Percentiles rank a stretch among this genome's conserved stretches.
These are phyloP conservation scores for Laodelphax striatellus DNA, from an alignment of 1,140 invertebrate species.

Conservation along the genomic window DNA sequence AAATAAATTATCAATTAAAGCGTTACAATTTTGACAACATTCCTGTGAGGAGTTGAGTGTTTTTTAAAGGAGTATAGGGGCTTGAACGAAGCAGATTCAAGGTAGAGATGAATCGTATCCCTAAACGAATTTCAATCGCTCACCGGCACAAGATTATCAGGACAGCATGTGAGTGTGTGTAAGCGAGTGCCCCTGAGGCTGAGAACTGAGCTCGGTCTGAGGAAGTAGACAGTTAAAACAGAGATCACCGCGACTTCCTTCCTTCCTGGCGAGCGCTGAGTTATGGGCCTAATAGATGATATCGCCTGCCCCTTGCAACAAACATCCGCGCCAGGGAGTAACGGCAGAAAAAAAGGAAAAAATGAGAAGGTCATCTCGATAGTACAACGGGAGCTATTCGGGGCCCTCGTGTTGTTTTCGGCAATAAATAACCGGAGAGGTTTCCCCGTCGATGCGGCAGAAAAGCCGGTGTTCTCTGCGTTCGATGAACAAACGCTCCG, in stretches of 20 bases:
- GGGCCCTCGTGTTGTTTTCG: constrained; percentile 1
- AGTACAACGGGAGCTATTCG: not conserved
- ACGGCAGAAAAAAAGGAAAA: not conserved
- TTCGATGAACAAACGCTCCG: not conserved
- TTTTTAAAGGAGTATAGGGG: too few relatives aligned
- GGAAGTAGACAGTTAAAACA: not conserved
- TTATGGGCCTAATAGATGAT: constrained; percentile 6
- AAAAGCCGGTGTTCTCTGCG: not conserved
- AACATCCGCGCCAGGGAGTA: not conserved
- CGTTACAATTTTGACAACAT: too few relatives aligned
- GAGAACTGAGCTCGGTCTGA: too few relatives aligned
- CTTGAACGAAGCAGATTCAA: too few relatives aligned
- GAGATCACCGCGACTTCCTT: constrained; percentile 4
- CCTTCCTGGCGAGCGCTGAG: constrained; percentile 1
- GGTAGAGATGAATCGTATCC: too few relatives aligned
- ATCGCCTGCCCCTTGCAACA: not conserved
- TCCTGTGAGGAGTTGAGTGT: too few relatives aligned
- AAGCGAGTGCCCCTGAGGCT: too few relatives aligned
- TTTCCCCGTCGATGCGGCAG: not conserved
- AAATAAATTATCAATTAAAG: too few relatives aligned
- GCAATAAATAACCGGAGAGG: constrained; percentile 1
- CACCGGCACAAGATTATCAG: too few relatives aligned
- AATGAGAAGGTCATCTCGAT: constrained; percentile 7
- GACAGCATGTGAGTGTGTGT: too few relatives aligned
- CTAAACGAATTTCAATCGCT: too few relatives aligned